Evolutionary conservation across 2,113 vertebrate species (phyloP).

Genomic region (Pongo abelii): DNA sequence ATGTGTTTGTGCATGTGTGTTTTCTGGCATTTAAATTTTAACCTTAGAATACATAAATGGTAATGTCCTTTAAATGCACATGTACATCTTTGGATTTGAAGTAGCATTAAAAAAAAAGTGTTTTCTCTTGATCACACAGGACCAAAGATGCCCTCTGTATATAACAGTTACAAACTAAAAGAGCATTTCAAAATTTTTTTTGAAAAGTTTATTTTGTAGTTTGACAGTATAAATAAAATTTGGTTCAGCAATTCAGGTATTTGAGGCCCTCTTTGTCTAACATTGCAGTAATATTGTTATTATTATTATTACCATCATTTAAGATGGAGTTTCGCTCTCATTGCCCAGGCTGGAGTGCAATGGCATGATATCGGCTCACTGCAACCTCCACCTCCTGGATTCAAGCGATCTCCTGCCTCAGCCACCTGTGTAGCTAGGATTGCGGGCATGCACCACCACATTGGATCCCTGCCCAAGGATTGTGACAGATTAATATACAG

Average conservation of each 20-base stretch:
- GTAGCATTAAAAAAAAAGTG: background rate
- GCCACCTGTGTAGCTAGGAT: too few relatives aligned
- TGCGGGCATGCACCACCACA: too few relatives aligned
- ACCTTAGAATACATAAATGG: conserved; percentile 21
- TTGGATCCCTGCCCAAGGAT: too few relatives aligned
- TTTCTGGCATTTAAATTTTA: conserved; percentile 33
- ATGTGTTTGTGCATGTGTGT: background rate
- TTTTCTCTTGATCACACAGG: background rate
- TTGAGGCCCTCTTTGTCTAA: background rate
- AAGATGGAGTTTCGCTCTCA: too few relatives aligned
- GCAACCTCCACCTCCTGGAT: too few relatives aligned
- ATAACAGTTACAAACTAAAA: conserved; percentile 4
- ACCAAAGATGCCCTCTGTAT: background rate
- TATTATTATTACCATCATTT: too few relatives aligned
- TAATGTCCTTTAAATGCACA: background rate
- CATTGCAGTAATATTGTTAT: background rate
- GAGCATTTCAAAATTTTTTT: background rate
- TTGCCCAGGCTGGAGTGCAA: too few relatives aligned
- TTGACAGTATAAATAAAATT: conserved; percentile 3
- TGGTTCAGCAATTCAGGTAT: background rate
- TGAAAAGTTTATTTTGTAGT: conserved; percentile 22
- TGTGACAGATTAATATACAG: background rate
- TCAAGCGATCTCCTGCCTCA: too few relatives aligned
- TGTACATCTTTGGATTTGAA: background rate
- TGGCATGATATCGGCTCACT: too few relatives aligned